Conservation (phyloP, 2,888 invertebrate species). For the Dorcus parallelipipedus region DNA sequence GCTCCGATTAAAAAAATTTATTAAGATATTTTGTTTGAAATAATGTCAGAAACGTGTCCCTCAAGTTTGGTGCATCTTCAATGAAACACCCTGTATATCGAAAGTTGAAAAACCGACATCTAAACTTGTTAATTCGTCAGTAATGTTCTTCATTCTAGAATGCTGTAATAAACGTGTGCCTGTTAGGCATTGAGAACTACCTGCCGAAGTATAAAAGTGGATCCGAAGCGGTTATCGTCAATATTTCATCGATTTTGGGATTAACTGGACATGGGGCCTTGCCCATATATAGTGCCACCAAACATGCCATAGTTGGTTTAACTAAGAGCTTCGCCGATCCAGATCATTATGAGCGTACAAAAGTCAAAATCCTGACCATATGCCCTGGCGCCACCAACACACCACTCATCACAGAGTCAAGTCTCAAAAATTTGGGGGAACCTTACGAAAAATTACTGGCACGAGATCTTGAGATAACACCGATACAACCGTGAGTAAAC, state of each 20-base stretch:
- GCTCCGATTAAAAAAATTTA: too few relatives aligned
- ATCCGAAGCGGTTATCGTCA: conserved; percentile 11
- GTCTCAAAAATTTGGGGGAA: too few relatives aligned
- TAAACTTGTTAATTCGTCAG: too few relatives aligned
- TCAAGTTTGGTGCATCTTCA: too few relatives aligned
- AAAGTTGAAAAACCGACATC: too few relatives aligned
- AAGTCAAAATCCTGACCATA: conserved; percentile 6
- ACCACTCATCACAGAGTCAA: too few relatives aligned
- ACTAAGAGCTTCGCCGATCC: not conserved
- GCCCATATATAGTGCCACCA: conserved; percentile 10
- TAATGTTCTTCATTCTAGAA: not conserved
- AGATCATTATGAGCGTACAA: conserved; percentile 2
- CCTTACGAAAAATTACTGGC: too few relatives aligned
- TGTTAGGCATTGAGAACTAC: conserved; percentile 6
- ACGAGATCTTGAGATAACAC: too few relatives aligned
- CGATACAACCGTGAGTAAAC: too few relatives aligned
- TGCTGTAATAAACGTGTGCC: conserved; percentile 6
- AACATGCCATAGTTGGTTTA: conserved; percentile 5
- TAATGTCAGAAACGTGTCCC: too few relatives aligned
- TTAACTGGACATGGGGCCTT: not conserved
- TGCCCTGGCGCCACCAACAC: conserved; percentile 13
- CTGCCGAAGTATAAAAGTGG: conserved; percentile 9
- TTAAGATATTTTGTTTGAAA: too few relatives aligned
- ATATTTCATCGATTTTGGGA: conserved; percentile 9
- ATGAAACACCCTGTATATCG: too few relatives aligned